Percentiles rank a stretch among this genome's conserved stretches.
phyloP scores from a whole-genome alignment of 2,888 invertebrate genomes.

The Drosophila sordidula region DNA sequence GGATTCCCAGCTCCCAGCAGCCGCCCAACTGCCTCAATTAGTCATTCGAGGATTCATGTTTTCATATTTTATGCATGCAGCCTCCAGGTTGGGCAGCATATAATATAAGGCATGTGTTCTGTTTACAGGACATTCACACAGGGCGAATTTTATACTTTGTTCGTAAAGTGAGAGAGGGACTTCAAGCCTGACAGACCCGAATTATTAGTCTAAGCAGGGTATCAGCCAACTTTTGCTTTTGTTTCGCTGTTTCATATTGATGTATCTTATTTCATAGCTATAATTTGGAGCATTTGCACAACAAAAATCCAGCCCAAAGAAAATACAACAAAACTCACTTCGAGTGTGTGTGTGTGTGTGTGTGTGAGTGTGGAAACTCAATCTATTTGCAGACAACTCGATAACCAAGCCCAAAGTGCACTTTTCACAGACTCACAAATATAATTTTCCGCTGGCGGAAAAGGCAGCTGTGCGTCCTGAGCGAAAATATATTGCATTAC shows the following conservation, averaged over 20 bases:
- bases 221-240: no score
- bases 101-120: conserved; percentile 6
- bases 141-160: no score
- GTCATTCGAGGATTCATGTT: conserved; percentile 11
- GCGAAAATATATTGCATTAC: conserved; percentile 18
- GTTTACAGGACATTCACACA: background rate
- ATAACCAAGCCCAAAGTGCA: conserved; percentile 48
- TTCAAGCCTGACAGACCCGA: no score
- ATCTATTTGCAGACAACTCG: conserved; percentile 46
- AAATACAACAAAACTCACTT: no score
- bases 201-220: no score
- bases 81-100: background rate
- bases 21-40: conserved; percentile 56
- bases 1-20: conserved; percentile 13
- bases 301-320: no score
- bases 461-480: conserved; percentile 17
- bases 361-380: conserved; percentile 36
- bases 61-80: conserved; percentile 33
- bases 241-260: no score
- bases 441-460: conserved; percentile 25
- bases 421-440: conserved; percentile 25
- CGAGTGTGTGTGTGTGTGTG: no score
- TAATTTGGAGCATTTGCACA: background rate
- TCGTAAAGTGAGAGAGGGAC: no score
- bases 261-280: background rate